phyloP scores from a whole-genome alignment of 1,140 invertebrate genomes.

The Temnothorax longispinosus region DNA sequence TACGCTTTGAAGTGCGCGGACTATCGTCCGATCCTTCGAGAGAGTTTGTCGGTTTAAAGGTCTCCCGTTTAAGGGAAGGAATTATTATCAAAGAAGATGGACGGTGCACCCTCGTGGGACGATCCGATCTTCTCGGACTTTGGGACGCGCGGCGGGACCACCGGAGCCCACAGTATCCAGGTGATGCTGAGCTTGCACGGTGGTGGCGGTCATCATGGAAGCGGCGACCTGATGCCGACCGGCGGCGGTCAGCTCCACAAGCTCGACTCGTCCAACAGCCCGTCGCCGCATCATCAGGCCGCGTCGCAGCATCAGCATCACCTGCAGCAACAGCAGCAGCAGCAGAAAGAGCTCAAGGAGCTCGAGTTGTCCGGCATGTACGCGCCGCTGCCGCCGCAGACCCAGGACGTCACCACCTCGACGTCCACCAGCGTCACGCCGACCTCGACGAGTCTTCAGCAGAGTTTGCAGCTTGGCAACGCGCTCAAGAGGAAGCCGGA shows the following conservation, averaged over 20 bases:
- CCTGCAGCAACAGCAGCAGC: constrained; percentile 71
- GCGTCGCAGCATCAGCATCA: constrained; percentile 80
- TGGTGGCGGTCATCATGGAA: constrained; percentile 84
- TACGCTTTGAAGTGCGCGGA: background rate
- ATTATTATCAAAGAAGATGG: constrained; percentile 85
- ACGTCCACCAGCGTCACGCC: constrained; percentile 78
- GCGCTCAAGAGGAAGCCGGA: constrained; percentile 82
- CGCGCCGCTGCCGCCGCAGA: constrained; percentile 79
- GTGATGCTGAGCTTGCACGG: constrained; percentile 90
- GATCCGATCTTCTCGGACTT: constrained; percentile 92
- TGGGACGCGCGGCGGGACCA: constrained; percentile 86
- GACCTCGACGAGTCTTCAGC: constrained; percentile 80
- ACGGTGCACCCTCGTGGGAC: constrained; percentile 89
- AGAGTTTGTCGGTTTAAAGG: no score
- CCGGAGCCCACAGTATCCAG: constrained; percentile 88
- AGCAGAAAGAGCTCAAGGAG: constrained; percentile 83
- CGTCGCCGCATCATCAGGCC: constrained; percentile 81
- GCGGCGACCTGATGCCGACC: constrained; percentile 82
- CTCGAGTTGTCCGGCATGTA: constrained; percentile 84
- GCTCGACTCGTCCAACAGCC: constrained; percentile 85
- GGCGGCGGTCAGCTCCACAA: constrained; percentile 85
- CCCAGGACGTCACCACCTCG: constrained; percentile 83
- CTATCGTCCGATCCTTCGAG: background rate
- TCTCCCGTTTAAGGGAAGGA: background rate
- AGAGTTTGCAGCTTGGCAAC: constrained; percentile 81